Evolutionary conservation across 2,113 vertebrate genomes (phyloP), one percentile per base, ranked within the genome.

Genomic region (Ciconia stormi): DNA sequence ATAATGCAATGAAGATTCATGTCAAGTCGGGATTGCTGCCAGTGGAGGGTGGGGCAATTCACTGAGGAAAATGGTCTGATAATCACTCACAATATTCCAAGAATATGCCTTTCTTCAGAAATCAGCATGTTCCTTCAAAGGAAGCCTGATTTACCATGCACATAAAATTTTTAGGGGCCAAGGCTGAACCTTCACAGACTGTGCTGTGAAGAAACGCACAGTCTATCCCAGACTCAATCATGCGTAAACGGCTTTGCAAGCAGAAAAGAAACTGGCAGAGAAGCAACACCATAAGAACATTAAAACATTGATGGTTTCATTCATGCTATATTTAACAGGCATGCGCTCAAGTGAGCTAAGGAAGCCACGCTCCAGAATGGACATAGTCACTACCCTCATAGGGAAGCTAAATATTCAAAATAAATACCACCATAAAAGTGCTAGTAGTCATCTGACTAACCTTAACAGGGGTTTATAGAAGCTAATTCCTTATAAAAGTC

Each of bases 271-370:
- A 38, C 20, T 34, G 32, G 30, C 17, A 73, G 52, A 84, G 42
- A 59, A 82, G 25, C 7, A 80, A 50, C 22, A 78, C 9, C 16
- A 12, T n/a, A 55, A 40, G 22, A 72, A 44, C 10, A 76, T 47
- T n/a, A 72, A 72, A 78, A 76, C 42, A 25, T 3, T 42, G 47
- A 30, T 56, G 61, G 34, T 46, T 62, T 27, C 11, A 44, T 30
- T 72, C 11, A 12, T 11, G n/a, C 27, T 71, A 9, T 38, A 42
- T 77, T 95, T 67, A 47, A 66, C 52, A 94, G 44, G 29, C 11
- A 50, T 1, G 1, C 1, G 0, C n/a, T 40, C 29, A 87, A 63
- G 10, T 0, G 0, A 81, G 61, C 29, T 52, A 38, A 82, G 49
- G 56, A 89, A 74, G 58, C 16, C 5, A 14, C 11, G 25, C 23